A percentile compares a stretch with the other conserved stretches of the same genome.
phyloP scores from a whole-genome alignment of 2,113 vertebrate genomes.

The Leptocoma aspasia region DNA sequence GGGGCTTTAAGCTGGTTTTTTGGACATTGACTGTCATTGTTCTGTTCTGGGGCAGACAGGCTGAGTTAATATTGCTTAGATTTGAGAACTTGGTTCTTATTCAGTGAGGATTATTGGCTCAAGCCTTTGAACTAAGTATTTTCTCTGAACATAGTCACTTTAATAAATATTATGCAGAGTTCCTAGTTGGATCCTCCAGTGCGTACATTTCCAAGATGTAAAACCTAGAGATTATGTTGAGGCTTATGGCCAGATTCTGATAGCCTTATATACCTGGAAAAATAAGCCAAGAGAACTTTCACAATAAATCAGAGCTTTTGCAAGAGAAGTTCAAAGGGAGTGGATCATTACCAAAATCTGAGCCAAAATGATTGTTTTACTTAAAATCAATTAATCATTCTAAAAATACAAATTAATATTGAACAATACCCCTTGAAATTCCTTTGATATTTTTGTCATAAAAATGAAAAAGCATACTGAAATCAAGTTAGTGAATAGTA shows the following conservation, averaged over 20 bases:
- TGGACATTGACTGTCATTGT: conserved; percentile 45
- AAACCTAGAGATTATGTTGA: background rate
- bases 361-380: background rate
- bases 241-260: background rate
- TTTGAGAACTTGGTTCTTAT: conserved; percentile 27
- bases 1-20: background rate
- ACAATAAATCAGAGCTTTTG: background rate
- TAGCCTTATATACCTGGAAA: conserved; percentile 1
- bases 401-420: background rate
- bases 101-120: background rate
- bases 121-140: conserved; percentile 23
- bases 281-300: background rate
- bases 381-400: background rate
- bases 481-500: background rate
- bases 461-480: background rate
- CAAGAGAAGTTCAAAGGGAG: background rate
- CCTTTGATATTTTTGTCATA: background rate
- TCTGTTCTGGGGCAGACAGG: background rate
- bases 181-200: background rate
- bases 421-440: background rate
- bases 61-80: conserved; percentile 28
- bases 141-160: conserved; percentile 6
- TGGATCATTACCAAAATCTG: background rate
- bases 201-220: background rate
- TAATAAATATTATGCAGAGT: conserved; percentile 5